Base-by-base conservation (phyloP, 2,888 invertebrate species). In the Hirtodrosophila alboralis region DNA sequence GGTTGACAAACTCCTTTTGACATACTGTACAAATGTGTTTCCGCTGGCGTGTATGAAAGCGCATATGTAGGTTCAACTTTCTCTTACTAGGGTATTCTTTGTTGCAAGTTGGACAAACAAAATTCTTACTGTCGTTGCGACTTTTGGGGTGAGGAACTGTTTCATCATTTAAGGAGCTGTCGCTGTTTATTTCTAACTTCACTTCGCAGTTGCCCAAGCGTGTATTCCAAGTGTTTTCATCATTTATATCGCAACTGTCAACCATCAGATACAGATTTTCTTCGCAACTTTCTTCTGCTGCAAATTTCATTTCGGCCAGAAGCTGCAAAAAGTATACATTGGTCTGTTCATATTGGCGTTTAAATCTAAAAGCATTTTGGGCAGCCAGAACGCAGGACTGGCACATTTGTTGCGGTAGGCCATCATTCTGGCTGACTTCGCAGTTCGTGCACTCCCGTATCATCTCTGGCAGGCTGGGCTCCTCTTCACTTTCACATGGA, bases 111-210 rank as follows among this genome's bases (percentile, higher is more conserved):
- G 81, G 86, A 45, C 92, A 92, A 7, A 92, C 84, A 84, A n/a
- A n/a, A n/a, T n/a, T n/a, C n/a, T n/a, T n/a, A n/a, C n/a, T 92
- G 91, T 0, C 91, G 91, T 60, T 91, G 92, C 1, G 4, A 16
- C 5, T 23, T 23, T 23, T 10, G 27, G 6, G 1, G 8, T 8
- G 8, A 16, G 7, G 1, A 30, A 13, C 1, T 13, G 0, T 1
- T 54, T 57, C 9, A n/a, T 12, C 34, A 4, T n/a, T 0, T 4
- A 16, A 9, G 3, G 33, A 37, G 9, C 6, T 43, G 13, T 26
- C 26, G 33, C 23, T 23, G 6, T 16, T 38, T 34, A n/a, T n/a
- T n/a, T n/a, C n/a, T n/a, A n/a, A n/a, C n/a, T n/a, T n/a, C n/a
- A n/a, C n/a, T n/a, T n/a, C n/a, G n/a, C n/a, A n/a, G n/a, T n/a